Conservation (phyloP, 2,888 invertebrate species). For the Axea sp. region DNA sequence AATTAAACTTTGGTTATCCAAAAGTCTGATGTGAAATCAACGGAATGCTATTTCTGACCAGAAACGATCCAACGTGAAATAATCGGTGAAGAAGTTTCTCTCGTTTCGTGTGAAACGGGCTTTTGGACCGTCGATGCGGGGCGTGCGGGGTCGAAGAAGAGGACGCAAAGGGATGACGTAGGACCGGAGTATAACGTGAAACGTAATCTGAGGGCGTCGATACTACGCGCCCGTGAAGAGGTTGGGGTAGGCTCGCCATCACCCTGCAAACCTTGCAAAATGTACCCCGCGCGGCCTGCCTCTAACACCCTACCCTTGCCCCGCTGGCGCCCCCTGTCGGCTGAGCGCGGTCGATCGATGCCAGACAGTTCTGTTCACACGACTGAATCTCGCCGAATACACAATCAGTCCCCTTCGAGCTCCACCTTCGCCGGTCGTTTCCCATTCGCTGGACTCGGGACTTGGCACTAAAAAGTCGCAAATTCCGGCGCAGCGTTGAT, state of each 20-base stretch:
- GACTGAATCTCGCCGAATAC: constrained; percentile 75
- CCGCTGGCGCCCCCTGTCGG: constrained; percentile 29
- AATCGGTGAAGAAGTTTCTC: constrained; percentile 18
- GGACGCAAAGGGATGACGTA: constrained; percentile 51
- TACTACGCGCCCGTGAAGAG: constrained; percentile 75
- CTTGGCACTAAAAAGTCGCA: constrained; percentile 56
- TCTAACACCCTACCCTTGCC: too few relatives aligned
- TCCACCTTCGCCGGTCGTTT: constrained; percentile 58
- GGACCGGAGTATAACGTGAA: constrained; percentile 55
- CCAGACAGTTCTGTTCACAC: constrained; percentile 79
- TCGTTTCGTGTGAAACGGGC: constrained; percentile 24
- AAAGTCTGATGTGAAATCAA: too few relatives aligned
- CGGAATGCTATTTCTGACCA: too few relatives aligned
- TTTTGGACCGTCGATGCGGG: neutral
- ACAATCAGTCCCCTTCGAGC: constrained; percentile 63
- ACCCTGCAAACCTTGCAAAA: constrained; percentile 58
- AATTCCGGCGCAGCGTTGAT: constrained; percentile 54
- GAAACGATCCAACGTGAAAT: too few relatives aligned
- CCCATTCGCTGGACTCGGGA: constrained; percentile 57
- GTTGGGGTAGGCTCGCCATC: constrained; percentile 77
- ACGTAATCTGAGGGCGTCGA: constrained; percentile 73
- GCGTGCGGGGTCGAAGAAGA: constrained; percentile 1
- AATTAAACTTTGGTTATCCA: too few relatives aligned
- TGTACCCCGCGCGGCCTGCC: constrained; percentile 35
- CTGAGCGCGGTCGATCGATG: constrained; percentile 76